Base-by-base conservation (phyloP, 1,140 invertebrate species). In the Leptestheria dahalacensis region DNA sequence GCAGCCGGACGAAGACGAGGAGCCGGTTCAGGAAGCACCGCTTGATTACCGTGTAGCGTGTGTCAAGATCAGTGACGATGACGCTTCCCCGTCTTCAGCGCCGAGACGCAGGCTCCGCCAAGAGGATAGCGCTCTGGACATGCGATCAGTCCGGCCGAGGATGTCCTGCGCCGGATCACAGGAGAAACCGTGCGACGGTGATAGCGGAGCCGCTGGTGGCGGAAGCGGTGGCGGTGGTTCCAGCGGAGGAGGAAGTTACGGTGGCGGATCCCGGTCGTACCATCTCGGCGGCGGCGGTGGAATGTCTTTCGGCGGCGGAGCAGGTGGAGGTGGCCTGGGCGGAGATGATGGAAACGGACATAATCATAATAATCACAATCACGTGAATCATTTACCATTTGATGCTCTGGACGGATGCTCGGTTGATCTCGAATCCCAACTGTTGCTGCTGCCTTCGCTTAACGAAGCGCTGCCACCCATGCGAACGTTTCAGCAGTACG, bases 41-140 rank as follows among this genome's bases (percentile, higher is more conserved):
- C 89, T 91, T 55, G 85, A 91, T 67, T 91, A 91, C 70, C 86
- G 85, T 64, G 84, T 91, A 59, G 86, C 86, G 18, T 24, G 53
- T 4, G 52, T 41, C 1, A 53, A 53, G 29, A 15, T 25, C 15
- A 26, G 26, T 3, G 48, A 57, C 12, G 47, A 57, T 4, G 23
- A 23, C 20, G 15, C 28, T n/a, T 12, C 28, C 12, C 75, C 75
- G 56, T 59, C 24, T 24, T 23, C 6, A 25, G 47, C 12, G 53
- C 55, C 24, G 68, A 72, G 59, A 62, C 67, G 21, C 68, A 66
- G 46, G 65, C 66, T 33, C 61, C 68, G 11, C 70, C 71, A 28
- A 72, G 72, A 1, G 74, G 71, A 60, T 73, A 72, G 28, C 72
- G 75, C 50, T 69, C 49, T 62, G 73, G 3, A 69, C 70, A 57